Evolutionary conservation across 2,113 vertebrate species (phyloP).

Genomic region (Opisthocomus hoazin): DNA sequence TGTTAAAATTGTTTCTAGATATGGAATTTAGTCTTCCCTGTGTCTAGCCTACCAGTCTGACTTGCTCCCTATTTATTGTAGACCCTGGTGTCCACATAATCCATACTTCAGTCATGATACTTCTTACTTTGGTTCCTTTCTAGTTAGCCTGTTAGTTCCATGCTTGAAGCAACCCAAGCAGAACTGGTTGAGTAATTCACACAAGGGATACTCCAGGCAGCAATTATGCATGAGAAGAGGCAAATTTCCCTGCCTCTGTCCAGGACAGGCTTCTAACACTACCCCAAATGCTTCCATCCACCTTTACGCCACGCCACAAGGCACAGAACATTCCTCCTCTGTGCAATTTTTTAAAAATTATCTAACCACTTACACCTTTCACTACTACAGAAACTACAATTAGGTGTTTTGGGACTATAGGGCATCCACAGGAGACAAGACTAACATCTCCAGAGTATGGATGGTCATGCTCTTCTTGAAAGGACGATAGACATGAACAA

Average conservation of each 20-base stretch:
- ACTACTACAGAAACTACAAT: not conserved
- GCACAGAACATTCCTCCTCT: not conserved
- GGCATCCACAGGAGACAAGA: not conserved
- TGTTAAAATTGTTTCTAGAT: not conserved
- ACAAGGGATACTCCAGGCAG: not conserved
- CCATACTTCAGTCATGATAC: not conserved
- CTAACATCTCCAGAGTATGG: not conserved
- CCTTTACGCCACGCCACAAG: not conserved
- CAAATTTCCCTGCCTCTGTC: not conserved
- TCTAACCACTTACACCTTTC: accelerated
- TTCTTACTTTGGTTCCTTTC: not conserved
- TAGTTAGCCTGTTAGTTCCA: not conserved
- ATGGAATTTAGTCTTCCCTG: not conserved
- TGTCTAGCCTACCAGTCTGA: not conserved
- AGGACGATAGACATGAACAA: not conserved
- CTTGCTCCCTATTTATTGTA: not conserved
- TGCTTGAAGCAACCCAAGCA: not conserved
- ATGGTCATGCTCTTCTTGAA: not conserved
- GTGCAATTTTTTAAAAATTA: not conserved
- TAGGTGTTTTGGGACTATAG: not conserved
- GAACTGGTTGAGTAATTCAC: not conserved
- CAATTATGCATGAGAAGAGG: not conserved
- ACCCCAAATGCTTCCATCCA: not conserved
- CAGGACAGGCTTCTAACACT: not conserved
- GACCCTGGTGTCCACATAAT: not conserved